phyloP scores from a whole-genome alignment of 2,797 vertebrate species.

The Arnoldichthys spilopterus region DNA sequence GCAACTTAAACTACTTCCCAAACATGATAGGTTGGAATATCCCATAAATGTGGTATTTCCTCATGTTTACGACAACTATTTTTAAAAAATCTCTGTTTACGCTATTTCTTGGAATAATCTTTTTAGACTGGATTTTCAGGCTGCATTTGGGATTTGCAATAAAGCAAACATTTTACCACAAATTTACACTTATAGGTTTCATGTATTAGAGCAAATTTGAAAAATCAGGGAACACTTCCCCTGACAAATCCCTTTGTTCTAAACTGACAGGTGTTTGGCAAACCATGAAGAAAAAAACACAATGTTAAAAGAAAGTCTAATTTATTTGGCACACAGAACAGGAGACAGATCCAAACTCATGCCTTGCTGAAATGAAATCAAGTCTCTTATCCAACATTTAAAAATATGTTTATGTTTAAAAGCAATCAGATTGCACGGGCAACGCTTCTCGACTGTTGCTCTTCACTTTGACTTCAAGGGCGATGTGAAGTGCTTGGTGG shows the following conservation, averaged over 20 bases:
- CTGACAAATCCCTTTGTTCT: conserved; percentile 45
- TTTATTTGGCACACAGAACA: conserved; percentile 35
- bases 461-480: not conserved
- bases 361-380: conserved; percentile 24
- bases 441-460: not conserved
- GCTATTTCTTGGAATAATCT: conserved; percentile 38
- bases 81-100: conserved; percentile 52
- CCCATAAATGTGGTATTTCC: conserved; percentile 54
- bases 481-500: conserved; percentile 10
- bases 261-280: conserved; percentile 52
- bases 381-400: conserved; percentile 1
- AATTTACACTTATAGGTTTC: conserved; percentile 11
- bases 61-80: conserved; percentile 59
- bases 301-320: conserved; percentile 34
- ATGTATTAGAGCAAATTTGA: not conserved
- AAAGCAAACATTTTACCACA: conserved; percentile 20
- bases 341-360: conserved; percentile 30
- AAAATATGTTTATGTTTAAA: conserved; percentile 22
- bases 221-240: conserved; percentile 28
- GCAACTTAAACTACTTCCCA: conserved; percentile 69
- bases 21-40: conserved; percentile 67
- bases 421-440: conserved; percentile 19
- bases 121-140: conserved; percentile 25
- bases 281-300: conserved; percentile 32
- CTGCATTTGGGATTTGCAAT: conserved; percentile 19